These are phyloP conservation scores for Doryteuthis pealeii DNA, from an alignment of 1,140 invertebrate species.

Conservation along the genomic window DNA sequence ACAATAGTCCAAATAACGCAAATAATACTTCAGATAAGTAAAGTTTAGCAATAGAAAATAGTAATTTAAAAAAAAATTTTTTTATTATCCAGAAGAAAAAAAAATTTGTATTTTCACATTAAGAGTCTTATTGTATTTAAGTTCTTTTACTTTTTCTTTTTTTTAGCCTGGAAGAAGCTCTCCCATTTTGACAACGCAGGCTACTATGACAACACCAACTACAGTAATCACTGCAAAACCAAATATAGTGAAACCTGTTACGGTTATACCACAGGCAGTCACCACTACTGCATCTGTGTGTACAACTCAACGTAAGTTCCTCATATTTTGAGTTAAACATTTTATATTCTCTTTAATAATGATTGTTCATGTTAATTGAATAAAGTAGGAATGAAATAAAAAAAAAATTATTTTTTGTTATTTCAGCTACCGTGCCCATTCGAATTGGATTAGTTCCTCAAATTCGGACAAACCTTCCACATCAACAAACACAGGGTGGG, in stretches of 20 bases:
- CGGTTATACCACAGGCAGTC: slow-evolving; percentile 12
- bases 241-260: slow-evolving; percentile 11
- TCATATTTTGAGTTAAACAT: slow-evolving; percentile 5
- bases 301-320: neutral
- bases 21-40: too few relatives aligned
- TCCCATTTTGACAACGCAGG: slow-evolving; percentile 21
- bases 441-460: slow-evolving; percentile 13
- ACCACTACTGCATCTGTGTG: neutral
- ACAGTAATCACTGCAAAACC: slow-evolving; percentile 11
- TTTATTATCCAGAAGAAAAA: too few relatives aligned
- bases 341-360: slow-evolving; percentile 13
- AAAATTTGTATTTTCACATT: too few relatives aligned
- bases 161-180: slow-evolving; percentile 32
- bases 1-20: too few relatives aligned
- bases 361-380: neutral
- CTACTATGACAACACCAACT: slow-evolving; percentile 20
- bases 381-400: neutral
- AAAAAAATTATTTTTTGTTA: neutral
- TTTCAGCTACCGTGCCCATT: slow-evolving; percentile 2
- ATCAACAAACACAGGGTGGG: neutral
- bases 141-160: too few relatives aligned
- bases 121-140: too few relatives aligned
- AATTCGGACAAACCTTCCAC: slow-evolving; percentile 1
- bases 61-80: too few relatives aligned
- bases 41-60: too few relatives aligned